Percentiles rank a stretch among this genome's conserved stretches.
phyloP scores from a whole-genome alignment of 2,113 vertebrate species.

The Syrrhaptes paradoxus region DNA sequence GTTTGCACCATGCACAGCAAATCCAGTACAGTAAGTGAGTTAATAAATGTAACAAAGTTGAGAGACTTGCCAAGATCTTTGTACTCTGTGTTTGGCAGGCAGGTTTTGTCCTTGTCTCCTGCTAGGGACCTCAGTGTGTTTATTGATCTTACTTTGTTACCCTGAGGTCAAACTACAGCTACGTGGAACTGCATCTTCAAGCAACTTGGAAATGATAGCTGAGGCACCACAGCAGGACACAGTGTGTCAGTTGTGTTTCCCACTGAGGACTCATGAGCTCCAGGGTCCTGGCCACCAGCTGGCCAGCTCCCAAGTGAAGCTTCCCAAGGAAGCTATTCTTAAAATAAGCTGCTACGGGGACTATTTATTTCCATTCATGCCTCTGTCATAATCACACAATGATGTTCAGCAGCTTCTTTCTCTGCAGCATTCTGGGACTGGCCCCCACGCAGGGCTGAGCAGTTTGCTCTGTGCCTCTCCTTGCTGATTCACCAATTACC shows the following conservation, averaged over 20 bases:
- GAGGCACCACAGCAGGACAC: neutral
- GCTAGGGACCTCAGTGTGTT: neutral
- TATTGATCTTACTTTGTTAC: neutral
- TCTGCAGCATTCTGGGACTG: neutral
- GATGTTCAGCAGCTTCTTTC: neutral
- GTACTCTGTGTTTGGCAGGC: neutral
- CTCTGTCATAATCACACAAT: neutral
- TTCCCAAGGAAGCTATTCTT: neutral
- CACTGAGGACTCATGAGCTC: neutral
- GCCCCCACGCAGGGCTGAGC: neutral
- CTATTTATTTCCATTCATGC: neutral
- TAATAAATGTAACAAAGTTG: neutral
- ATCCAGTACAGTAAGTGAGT: neutral
- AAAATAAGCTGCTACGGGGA: neutral
- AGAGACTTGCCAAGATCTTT: neutral
- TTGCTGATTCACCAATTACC: neutral
- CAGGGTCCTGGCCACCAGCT: neutral
- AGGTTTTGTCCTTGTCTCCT: conserved; percentile 1
- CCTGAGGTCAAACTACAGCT: neutral
- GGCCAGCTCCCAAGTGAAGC: neutral
- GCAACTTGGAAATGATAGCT: neutral
- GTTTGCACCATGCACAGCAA: neutral
- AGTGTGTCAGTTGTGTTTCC: neutral
- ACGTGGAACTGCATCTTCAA: neutral
- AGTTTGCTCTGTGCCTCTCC: neutral